Base-by-base conservation (phyloP, 2,797 vertebrate species). In the Gymnocypris eckloni region DNA sequence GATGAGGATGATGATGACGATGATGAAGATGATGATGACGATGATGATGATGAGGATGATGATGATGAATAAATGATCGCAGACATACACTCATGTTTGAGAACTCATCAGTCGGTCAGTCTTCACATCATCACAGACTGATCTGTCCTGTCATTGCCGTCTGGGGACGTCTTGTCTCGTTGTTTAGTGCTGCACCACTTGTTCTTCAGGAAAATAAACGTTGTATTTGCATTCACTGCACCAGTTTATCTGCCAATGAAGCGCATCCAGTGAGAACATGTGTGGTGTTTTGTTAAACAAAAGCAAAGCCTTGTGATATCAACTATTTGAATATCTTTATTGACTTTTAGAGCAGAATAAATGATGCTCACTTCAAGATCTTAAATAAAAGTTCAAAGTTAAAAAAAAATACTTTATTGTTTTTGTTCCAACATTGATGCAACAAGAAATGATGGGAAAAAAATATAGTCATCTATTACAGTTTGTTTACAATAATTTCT, bases 281-380 rank as follows among this genome's bases (percentile, higher is more conserved):
- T 8, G 54, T 11, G 6, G 3, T 2, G 16, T 48, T 61, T 61
- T 5, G 43, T 16, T 78, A 10, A 61, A 43, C 22, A 25, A 59
- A 10, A 25, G 20, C n/a, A 78, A 13, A 76, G 1, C 37, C 37
- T 79, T 18, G 13, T 43, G 22, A 7, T 22, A 56, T 56, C 8
- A 79, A 16, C 3, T 48, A 2, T 28, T 45, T 28, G 33, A 1
- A 45, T 81, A 28, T 61, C 18, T 79, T 10, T 48, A 50, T 80
- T 66, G 41, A 66, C n/a, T 25, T 28, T 79, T 37, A 87, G 87
- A 81, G 87, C 52, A 85, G 41, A 70, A 89, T 78, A 50, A 79
- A 88, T 43, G 41, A 79, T 89, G 85, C 77, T 91, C 88, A 92
- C 91, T 91, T 45, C 79, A 92, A 86, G 90, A 91, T 94, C 91